phyloP scores from a whole-genome alignment of 64 coral and sea anemone species.

The Dendronephthya gigantea region DNA sequence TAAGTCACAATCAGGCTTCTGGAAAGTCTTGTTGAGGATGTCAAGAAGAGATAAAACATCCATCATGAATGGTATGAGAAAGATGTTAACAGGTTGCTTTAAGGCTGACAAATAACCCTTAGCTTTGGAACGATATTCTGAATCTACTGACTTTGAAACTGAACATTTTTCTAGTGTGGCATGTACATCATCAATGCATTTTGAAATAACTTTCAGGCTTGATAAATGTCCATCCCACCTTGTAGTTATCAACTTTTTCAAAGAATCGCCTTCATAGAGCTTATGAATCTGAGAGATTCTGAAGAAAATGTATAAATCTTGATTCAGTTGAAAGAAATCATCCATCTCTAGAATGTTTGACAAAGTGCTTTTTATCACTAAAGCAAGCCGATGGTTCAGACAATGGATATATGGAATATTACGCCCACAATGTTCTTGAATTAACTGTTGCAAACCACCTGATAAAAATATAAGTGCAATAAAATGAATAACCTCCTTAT shows the following conservation, averaged over 20 bases:
- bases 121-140: slow-evolving; percentile 4
- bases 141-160: slow-evolving; percentile 6
- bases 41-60: neutral
- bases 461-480: neutral
- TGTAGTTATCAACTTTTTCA: slow-evolving; percentile 10
- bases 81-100: slow-evolving; percentile 8
- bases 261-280: neutral
- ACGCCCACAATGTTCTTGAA: neutral
- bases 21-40: slow-evolving; percentile 14
- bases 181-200: neutral
- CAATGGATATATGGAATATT: neutral
- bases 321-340: slow-evolving; percentile 12
- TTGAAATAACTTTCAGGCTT: slow-evolving; percentile 6
- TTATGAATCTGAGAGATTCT: slow-evolving; percentile 8
- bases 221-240: slow-evolving; percentile 17
- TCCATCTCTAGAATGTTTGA: neutral
- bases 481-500: neutral
- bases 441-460: neutral
- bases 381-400: neutral
- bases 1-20: neutral
- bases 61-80: neutral
- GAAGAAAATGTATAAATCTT: slow-evolving; percentile 7
- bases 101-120: neutral
- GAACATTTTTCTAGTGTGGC: neutral
- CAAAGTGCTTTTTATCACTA: neutral